Evolutionary conservation across 2,888 invertebrate species (phyloP).

Genomic region (Drosophila formosana): DNA sequence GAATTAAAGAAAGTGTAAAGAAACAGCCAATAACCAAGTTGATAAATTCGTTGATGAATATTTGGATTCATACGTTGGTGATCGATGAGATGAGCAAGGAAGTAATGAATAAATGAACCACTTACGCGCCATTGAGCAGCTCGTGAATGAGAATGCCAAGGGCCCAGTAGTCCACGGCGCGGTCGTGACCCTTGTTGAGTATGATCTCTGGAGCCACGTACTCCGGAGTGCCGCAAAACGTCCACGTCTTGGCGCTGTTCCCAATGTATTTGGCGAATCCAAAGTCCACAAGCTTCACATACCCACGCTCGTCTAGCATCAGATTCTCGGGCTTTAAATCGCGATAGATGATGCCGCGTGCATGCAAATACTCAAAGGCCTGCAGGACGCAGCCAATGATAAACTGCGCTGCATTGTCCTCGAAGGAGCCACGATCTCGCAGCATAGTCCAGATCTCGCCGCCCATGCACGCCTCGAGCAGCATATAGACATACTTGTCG

Average conservation of each 20-base stretch:
- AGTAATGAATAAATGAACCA: not conserved
- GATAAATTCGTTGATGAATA: too few relatives aligned
- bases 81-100: too few relatives aligned
- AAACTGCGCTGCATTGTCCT: conserved; percentile 93
- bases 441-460: conserved; percentile 98
- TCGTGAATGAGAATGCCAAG: conserved; percentile 95
- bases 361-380: conserved; percentile 96
- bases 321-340: conserved; percentile 98
- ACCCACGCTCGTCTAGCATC: conserved; percentile 93
- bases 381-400: conserved; percentile 97
- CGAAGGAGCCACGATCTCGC: conserved; percentile 93
- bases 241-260: conserved; percentile 94
- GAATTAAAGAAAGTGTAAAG: too few relatives aligned
- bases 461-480: conserved; percentile 97
- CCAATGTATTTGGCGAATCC: conserved; percentile 96
- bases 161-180: conserved; percentile 98
- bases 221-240: conserved; percentile 98
- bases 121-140: conserved; percentile 93
- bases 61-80: too few relatives aligned
- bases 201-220: conserved; percentile 96
- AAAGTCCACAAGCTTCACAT: conserved; percentile 96
- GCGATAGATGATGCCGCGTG: conserved; percentile 92
- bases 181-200: conserved; percentile 90
- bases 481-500: conserved; percentile 95
- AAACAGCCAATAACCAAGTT: too few relatives aligned